phyloP scores from a whole-genome alignment of 2,888 invertebrate genomes.

The Nymphalis polychloros region DNA sequence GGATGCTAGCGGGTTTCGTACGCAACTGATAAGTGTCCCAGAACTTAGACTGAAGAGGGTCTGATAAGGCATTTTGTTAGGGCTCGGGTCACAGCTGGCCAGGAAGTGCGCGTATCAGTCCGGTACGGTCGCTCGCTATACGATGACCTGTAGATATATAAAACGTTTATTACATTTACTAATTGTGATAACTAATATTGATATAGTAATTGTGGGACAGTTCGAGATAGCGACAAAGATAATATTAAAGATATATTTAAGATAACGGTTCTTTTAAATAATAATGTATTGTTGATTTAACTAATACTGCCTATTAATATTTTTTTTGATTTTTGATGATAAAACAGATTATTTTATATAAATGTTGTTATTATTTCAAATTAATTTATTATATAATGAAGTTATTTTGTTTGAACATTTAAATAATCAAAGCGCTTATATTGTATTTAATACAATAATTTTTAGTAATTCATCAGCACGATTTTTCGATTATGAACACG shows the following conservation, averaged over 20 bases:
- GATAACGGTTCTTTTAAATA: constrained; percentile 14
- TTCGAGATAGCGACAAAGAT: constrained; percentile 15
- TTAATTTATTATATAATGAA: neutral
- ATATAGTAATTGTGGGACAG: constrained; percentile 22
- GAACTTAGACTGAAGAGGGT: constrained; percentile 55
- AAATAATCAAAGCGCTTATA: too few relatives aligned
- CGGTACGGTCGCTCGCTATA: constrained; percentile 46
- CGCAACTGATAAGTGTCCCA: constrained; percentile 58
- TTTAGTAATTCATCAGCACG: too few relatives aligned
- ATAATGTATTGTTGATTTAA: constrained; percentile 27
- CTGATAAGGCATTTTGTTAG: constrained; percentile 75
- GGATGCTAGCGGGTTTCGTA: constrained; percentile 54
- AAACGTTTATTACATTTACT: constrained; percentile 31
- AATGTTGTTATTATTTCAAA: neutral
- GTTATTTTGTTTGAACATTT: too few relatives aligned
- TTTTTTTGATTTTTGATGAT: neutral
- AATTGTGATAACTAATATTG: constrained; percentile 34
- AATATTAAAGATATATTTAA: constrained; percentile 9
- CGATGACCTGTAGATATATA: constrained; percentile 56
- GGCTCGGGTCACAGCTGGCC: constrained; percentile 75
- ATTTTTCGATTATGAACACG: too few relatives aligned
- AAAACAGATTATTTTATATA: neutral
- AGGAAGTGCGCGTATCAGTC: constrained; percentile 69
- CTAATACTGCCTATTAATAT: neutral
- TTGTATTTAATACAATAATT: too few relatives aligned